Evolutionary conservation across 2,888 invertebrate species (phyloP).

Genomic region (Melipona bicolor): DNA sequence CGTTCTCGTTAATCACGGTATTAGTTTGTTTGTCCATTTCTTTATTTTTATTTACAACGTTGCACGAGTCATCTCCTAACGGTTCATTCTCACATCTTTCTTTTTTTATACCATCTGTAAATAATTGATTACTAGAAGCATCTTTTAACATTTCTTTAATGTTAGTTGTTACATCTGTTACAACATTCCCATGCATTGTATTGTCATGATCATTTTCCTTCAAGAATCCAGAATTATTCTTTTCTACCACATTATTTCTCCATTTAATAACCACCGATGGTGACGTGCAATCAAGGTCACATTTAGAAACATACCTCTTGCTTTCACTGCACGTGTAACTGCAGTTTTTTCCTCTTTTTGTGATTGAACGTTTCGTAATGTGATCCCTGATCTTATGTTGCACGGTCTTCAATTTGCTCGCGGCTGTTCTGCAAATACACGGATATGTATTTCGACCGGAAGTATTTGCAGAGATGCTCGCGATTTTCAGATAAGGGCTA

Average conservation of each 20-base stretch:
- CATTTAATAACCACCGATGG: neutral
- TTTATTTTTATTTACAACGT: neutral
- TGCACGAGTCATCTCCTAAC: neutral
- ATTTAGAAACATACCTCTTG: slow-evolving; percentile 13
- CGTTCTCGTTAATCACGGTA: neutral
- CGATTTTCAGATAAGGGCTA: slow-evolving; percentile 52
- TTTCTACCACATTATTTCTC: neutral
- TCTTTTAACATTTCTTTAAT: neutral
- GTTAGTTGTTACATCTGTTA: too few species aligned
- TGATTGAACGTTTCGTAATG: neutral
- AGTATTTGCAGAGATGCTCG: neutral
- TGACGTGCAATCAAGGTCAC: slow-evolving; percentile 12
- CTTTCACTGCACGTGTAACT: slow-evolving; percentile 26
- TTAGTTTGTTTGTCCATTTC: neutral
- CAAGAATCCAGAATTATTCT: neutral
- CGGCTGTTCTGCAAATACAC: neutral
- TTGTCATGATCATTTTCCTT: neutral
- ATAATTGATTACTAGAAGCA: neutral
- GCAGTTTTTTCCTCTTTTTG: slow-evolving; percentile 3
- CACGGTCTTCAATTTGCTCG: neutral
- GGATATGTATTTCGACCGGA: neutral
- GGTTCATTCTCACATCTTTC: too few species aligned
- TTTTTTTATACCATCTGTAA: too few species aligned
- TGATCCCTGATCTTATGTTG: neutral
- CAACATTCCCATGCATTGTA: too few species aligned